Evolutionary conservation across 2,113 vertebrate genomes (phyloP).

Genomic region (Equus quagga): DNA sequence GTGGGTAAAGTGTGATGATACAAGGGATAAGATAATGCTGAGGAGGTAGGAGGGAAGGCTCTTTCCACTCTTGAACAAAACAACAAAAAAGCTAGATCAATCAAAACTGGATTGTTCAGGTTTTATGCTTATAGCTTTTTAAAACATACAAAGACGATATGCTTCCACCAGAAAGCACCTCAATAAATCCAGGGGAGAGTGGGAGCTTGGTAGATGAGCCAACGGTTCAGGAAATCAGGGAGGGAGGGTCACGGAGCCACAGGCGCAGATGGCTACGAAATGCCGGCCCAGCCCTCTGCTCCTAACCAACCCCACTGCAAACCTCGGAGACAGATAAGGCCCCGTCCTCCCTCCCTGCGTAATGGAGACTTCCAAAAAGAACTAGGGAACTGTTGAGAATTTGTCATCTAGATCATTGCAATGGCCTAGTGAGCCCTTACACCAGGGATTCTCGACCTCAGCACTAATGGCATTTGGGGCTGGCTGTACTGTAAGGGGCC

Average conservation of each 20-base stretch:
- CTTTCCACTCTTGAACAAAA: not conserved
- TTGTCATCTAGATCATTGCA: not conserved
- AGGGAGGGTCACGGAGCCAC: not conserved
- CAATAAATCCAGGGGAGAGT: not conserved
- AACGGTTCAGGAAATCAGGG: not conserved
- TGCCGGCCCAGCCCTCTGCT: not conserved
- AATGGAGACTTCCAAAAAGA: not conserved
- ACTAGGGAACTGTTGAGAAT: not conserved
- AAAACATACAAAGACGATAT: not conserved
- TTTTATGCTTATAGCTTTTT: slow-evolving; percentile 9
- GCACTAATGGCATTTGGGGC: not conserved
- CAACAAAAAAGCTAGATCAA: not conserved
- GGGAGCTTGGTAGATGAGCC: not conserved
- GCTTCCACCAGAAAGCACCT: slow-evolving; percentile 12
- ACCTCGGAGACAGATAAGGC: not conserved
- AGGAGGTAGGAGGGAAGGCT: not conserved
- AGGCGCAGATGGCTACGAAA: not conserved
- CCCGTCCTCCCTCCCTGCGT: not conserved
- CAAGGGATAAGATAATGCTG: not conserved
- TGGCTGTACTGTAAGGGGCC: not conserved
- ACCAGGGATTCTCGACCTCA: not conserved
- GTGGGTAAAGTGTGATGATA: not conserved
- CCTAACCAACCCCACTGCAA: not conserved
- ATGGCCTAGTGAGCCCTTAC: not conserved
- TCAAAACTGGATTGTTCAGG: not conserved